These are phyloP conservation scores for Ailuropoda melanoleuca DNA, from an alignment of 2,113 vertebrate genomes.

Conservation along the genomic window DNA sequence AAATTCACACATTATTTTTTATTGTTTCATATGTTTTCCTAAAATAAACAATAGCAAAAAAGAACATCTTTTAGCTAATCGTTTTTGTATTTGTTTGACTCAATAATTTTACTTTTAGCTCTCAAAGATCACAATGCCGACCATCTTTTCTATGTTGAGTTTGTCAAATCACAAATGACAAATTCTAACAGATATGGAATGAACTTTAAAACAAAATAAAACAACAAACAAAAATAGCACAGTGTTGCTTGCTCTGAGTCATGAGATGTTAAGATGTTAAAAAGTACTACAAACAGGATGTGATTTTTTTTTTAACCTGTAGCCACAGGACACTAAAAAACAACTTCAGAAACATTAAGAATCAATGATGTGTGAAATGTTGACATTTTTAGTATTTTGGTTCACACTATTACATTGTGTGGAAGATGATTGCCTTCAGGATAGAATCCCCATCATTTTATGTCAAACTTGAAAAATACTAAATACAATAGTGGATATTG, in stretches of 20 bases:
- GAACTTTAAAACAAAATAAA: neutral
- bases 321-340: neutral
- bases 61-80: neutral
- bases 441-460: slow-evolving; percentile 48
- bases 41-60: neutral
- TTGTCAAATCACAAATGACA: neutral
- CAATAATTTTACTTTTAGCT: neutral
- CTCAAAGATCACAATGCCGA: neutral
- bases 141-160: neutral
- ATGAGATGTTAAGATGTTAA: neutral
- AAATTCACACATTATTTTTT: neutral
- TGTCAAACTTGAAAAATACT: slow-evolving; percentile 47
- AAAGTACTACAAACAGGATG: neutral
- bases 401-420: neutral
- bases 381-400: slow-evolving; percentile 29
- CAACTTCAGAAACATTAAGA: neutral
- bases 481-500: neutral
- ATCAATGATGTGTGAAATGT: slow-evolving; percentile 21
- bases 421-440: slow-evolving; percentile 34
- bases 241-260: neutral
- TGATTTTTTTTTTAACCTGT: neutral
- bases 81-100: neutral
- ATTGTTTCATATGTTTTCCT: neutral
- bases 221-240: neutral
- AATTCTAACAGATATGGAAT: neutral